A percentile compares a stretch with the other conserved stretches of the same genome.
These are phyloP conservation scores for Synodontis membranacea DNA, from an alignment of 2,113 vertebrate species.

Conservation along the genomic window DNA sequence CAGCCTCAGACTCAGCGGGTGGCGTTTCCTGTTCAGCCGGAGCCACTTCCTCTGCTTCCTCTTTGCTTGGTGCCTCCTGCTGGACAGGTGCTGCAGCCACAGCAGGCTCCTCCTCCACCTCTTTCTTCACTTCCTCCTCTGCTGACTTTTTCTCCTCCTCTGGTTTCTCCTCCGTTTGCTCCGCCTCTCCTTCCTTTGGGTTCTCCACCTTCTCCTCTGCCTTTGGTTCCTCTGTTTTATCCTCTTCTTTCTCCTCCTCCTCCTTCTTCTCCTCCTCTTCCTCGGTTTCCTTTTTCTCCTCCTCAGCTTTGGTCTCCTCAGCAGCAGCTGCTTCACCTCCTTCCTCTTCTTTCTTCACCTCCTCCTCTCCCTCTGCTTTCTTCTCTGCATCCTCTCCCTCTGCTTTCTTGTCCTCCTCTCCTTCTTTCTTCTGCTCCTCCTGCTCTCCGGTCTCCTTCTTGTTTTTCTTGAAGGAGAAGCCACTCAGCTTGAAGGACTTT, in stretches of 20 bases:
- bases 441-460: slow-evolving; percentile 86
- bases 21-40: slow-evolving; percentile 76
- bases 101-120: slow-evolving; percentile 70
- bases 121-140: slow-evolving; percentile 64
- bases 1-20: slow-evolving; percentile 64
- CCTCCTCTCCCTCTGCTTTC: slow-evolving; percentile 52
- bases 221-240: slow-evolving; percentile 39
- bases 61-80: slow-evolving; percentile 73
- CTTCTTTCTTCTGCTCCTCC: slow-evolving; percentile 56
- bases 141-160: slow-evolving; percentile 70
- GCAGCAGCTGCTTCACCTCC: slow-evolving; percentile 69
- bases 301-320: slow-evolving; percentile 72
- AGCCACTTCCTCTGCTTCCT: slow-evolving; percentile 78
- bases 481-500: slow-evolving; percentile 94
- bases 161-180: slow-evolving; percentile 50
- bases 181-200: slow-evolving; percentile 30
- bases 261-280: neutral
- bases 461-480: slow-evolving; percentile 94
- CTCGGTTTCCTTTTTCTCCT: slow-evolving; percentile 52
- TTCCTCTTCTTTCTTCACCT: slow-evolving; percentile 57
- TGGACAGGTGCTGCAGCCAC: slow-evolving; percentile 59
- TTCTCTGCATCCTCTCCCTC: too few species aligned
- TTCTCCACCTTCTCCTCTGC: neutral
- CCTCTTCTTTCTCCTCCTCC: slow-evolving; percentile 54
- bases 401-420: slow-evolving; percentile 71